phyloP scores from a whole-genome alignment of 2,113 vertebrate genomes.

The Gasterosteus aculeatus region DNA sequence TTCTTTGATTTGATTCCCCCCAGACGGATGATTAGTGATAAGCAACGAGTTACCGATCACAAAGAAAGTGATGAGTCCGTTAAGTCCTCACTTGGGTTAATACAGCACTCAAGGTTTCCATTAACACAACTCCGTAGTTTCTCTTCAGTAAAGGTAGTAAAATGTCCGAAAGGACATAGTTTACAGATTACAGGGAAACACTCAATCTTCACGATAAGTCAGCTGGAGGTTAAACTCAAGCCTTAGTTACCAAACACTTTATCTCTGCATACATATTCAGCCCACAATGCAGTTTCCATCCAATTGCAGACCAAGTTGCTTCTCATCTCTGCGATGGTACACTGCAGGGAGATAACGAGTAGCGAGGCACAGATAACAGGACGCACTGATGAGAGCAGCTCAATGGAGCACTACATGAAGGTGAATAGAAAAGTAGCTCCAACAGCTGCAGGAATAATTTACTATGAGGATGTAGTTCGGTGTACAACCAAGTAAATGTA shows the following conservation, averaged over 20 bases:
- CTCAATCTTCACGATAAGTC: no score
- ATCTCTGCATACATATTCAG: constrained; percentile 2
- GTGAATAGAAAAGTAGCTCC: constrained; percentile 15
- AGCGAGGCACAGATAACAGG: not conserved
- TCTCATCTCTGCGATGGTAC: constrained; percentile 12
- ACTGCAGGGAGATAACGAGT: constrained; percentile 1
- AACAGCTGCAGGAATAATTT: constrained; percentile 5
- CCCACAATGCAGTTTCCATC: not conserved
- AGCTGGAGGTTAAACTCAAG: not conserved
- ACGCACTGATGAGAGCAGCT: constrained; percentile 5
- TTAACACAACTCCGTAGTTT: not conserved
- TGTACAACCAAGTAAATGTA: not conserved
- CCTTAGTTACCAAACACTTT: no score
- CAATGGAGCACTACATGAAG: not conserved
- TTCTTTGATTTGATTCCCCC: no score
- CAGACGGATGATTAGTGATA: not conserved
- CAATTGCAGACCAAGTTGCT: not conserved
- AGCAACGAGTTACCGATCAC: not conserved
- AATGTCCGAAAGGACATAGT: no score
- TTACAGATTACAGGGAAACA: no score
- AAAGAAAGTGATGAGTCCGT: not conserved
- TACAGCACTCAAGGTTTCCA: not conserved
- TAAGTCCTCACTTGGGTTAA: not conserved
- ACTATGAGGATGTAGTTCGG: not conserved
- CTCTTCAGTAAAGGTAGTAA: not conserved